These are phyloP conservation scores for Erinaceus europaeus DNA, from an alignment of 2,113 vertebrate genomes.

Conservation along the genomic window DNA sequence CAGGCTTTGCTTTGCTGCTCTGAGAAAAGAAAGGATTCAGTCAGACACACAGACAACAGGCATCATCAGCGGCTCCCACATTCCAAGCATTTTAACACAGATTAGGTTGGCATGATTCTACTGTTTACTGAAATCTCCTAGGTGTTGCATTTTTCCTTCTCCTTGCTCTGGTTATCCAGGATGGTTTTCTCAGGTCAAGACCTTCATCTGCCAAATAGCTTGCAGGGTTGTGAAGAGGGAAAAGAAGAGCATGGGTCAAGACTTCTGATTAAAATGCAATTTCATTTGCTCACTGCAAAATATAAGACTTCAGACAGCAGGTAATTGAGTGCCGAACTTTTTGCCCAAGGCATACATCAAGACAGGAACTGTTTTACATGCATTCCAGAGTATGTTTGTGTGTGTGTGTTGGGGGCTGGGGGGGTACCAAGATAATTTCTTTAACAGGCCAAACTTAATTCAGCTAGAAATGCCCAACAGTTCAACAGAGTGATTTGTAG, in stretches of 20 bases:
- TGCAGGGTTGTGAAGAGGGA: conserved; percentile 59
- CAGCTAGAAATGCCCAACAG: conserved; percentile 77
- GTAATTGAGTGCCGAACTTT: conserved; percentile 79
- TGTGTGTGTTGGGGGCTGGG: not conserved
- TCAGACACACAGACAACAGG: conserved; percentile 84
- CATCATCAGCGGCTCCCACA: conserved; percentile 83
- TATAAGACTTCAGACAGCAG: conserved; percentile 71
- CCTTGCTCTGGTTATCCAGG: conserved; percentile 76
- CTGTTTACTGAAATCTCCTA: conserved; percentile 86
- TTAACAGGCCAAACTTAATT: conserved; percentile 82
- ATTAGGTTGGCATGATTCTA: conserved; percentile 86
- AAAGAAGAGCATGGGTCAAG: conserved; percentile 74
- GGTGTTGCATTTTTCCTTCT: conserved; percentile 83
- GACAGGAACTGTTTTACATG: conserved; percentile 81
- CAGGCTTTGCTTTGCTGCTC: conserved; percentile 82
- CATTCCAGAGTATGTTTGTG: conserved; percentile 74
- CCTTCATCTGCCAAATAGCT: conserved; percentile 73
- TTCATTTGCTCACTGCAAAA: conserved; percentile 75
- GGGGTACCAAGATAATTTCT: conserved; percentile 81
- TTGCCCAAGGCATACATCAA: conserved; percentile 64
- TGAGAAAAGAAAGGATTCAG: conserved; percentile 84
- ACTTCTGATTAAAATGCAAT: conserved; percentile 76
- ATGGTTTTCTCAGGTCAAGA: conserved; percentile 81
- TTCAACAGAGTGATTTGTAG: conserved; percentile 75
- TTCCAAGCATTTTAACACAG: conserved; percentile 86